Conservation (phyloP, 2,888 invertebrate genomes). For the Agriopis marginaria region DNA sequence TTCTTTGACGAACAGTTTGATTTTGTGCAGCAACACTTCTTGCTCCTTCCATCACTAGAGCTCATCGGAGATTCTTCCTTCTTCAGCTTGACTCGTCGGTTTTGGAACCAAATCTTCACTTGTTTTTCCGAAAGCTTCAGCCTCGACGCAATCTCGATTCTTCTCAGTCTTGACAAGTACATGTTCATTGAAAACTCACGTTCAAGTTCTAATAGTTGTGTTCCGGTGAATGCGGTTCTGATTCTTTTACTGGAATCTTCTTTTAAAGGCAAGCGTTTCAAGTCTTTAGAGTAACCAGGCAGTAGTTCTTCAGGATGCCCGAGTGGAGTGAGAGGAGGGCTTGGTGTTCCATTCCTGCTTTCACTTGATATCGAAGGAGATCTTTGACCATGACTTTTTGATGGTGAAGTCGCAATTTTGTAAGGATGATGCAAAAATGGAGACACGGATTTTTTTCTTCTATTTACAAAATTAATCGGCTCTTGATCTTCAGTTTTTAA, state of each 20-base stretch:
- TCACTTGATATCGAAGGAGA: conserved; percentile 77
- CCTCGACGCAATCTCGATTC: conserved; percentile 97
- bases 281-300: conserved; percentile 76
- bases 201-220: conserved; percentile 94
- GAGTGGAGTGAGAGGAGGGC: conserved; percentile 82
- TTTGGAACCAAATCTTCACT: conserved; percentile 98
- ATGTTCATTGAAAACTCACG: conserved; percentile 95
- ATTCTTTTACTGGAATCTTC: conserved; percentile 94
- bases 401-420: conserved; percentile 68
- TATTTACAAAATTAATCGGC: conserved; percentile 66
- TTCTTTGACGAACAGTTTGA: conserved; percentile 65
- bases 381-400: conserved; percentile 75
- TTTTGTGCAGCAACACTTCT: conserved; percentile 76
- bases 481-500: conserved; percentile 73
- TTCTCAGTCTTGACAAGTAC: conserved; percentile 94
- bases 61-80: conserved; percentile 91
- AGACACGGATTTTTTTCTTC: conserved; percentile 77
- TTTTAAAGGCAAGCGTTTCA: conserved; percentile 80
- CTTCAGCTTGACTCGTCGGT: conserved; percentile 96
- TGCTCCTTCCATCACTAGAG: conserved; percentile 61
- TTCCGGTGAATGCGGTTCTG: conserved; percentile 97
- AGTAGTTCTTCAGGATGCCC: conserved; percentile 78
- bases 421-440: conserved; percentile 79
- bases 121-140: conserved; percentile 96
- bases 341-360: conserved; percentile 86